Evolutionary conservation across 2,888 invertebrate species (phyloP), one percentile per base, ranked within the genome.

Genomic region (Meganola albula): DNA sequence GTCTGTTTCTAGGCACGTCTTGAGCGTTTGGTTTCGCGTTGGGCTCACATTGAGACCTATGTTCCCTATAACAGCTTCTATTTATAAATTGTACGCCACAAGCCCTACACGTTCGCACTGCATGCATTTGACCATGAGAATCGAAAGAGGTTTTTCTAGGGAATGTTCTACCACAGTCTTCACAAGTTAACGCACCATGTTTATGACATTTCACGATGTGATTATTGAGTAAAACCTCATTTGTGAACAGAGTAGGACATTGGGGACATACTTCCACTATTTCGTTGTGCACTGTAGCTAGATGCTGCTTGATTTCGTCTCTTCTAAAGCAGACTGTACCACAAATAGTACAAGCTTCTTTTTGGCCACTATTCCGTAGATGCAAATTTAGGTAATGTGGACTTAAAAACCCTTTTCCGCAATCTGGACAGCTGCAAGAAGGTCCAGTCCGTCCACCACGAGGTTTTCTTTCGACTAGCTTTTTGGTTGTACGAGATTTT

Each of bases 81-180:
- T 79, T 84, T 0, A 78, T 67, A 41, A 83, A 85, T 36, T 84
- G 83, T 0, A 47, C 38, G 0, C 74, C 74, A 23, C 84, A 85
- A 0, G 61, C 46, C 1, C 84, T 46, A 25, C 84, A 84, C 0
- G 77, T 78, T 4, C 78, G 45, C 0, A 84, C 80, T 0, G 70
- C 59, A 30, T 85, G 84, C 82, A 83, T 82, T 37, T 76, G 78
- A 0, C 62, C 44, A 33, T 85, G 84, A 0, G 59, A 49, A 4
- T 80, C 82, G 24, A 74, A 74, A 0, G 82, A 70, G 0, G 63
- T 53, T 1, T 48, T 48, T 11, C 79, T 63, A 0, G 68, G 57
- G 29, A 84, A 85, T 0, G 57, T 61, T 2, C 80, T 44, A 0
- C 84, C 83, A 22, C 84, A 85, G 8, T 83, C 76, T 0, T 48